Conservation (phyloP, 1,140 invertebrate genomes). For the Chrysomallon squamiferum region DNA sequence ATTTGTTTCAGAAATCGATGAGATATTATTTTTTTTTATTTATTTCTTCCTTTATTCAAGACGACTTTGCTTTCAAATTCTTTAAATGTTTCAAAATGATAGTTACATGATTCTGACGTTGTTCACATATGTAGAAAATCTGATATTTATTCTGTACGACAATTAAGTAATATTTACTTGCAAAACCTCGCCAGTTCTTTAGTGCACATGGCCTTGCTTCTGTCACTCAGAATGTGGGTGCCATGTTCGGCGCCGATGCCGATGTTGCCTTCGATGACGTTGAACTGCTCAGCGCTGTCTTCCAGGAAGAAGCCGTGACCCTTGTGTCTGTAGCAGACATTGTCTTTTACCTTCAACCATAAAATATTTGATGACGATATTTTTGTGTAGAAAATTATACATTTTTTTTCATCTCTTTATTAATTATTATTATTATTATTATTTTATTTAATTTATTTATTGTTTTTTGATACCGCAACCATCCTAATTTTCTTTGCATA, state of each 20-base stretch:
- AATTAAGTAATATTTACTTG: conserved; percentile 16
- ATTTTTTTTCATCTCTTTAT: neutral
- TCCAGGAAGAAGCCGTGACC: conserved; percentile 55
- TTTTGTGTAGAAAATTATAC: conserved; percentile 23
- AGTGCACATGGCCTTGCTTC: conserved; percentile 3
- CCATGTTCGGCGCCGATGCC: conserved; percentile 28
- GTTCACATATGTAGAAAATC: too few relatives aligned
- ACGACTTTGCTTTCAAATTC: too few relatives aligned
- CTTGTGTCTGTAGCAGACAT: conserved; percentile 42
- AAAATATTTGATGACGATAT: conserved; percentile 15
- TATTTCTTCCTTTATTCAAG: neutral
- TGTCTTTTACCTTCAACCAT: conserved; percentile 31
- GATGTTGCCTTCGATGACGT: conserved; percentile 41
- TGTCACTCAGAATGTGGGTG: conserved; percentile 23
- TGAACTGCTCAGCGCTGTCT: conserved; percentile 50
- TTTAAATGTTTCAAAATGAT: too few relatives aligned
- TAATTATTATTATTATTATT: conserved; percentile 19
- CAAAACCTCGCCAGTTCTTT: conserved; percentile 4
- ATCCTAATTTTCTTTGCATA: neutral
- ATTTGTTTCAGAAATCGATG: neutral
- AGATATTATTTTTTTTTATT: neutral
- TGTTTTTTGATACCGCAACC: neutral
- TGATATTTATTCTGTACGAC: too few relatives aligned
- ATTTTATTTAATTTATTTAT: neutral
- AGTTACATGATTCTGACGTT: too few relatives aligned